Evolutionary conservation across 2,797 vertebrate genomes (phyloP), one percentile per base, ranked within the genome.

Genomic region (Onychomys arenicola): DNA sequence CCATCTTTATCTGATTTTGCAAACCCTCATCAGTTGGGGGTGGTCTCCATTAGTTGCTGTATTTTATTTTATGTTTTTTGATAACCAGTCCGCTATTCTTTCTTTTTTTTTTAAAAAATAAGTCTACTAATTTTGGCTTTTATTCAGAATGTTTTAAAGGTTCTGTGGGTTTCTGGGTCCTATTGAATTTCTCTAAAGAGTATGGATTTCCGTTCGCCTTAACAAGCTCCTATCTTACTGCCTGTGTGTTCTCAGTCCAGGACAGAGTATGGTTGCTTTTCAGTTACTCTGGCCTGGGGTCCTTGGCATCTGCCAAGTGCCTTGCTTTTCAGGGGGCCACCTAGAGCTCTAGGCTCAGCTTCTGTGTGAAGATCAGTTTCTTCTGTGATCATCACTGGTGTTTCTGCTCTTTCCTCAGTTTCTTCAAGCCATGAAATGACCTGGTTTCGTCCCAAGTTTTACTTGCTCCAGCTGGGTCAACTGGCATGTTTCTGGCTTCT

Each of bases 121-220:
- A 57, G 46, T 37, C 40, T 83, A 93, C 40, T 71, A 77, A 89
- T 96, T 94, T 93, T 61, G 43, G 23, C 46, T 84, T 80, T 93
- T 94, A 49, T 91, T 78, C 5, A 73, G 25, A 77, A 57, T 16
- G 32, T 77, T 71, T 93, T 86, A 13, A 73, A 34, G 61, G 57
- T 85, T 27, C 83, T 63, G 12, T 34, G 63, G 49, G 49, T 27
- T 92, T 91, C 29, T 82, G 34, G 40, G 57, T 82, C 85, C 73
- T 65, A 10, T 89, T 85, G 40, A 17, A 76, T 91, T 96, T 61
- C 25, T 89, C 37, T 25, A 19, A 89, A 81, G 63, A 84, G 6
- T 49, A 43, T 55, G 67, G 49, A 55, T 65, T 82, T 91, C 59
- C 71, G 19, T 65, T 75, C 76, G 29, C 29, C 84, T 89, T 73